phyloP scores from a whole-genome alignment of 2,113 vertebrate genomes.

The Aptenodytes patagonicus region DNA sequence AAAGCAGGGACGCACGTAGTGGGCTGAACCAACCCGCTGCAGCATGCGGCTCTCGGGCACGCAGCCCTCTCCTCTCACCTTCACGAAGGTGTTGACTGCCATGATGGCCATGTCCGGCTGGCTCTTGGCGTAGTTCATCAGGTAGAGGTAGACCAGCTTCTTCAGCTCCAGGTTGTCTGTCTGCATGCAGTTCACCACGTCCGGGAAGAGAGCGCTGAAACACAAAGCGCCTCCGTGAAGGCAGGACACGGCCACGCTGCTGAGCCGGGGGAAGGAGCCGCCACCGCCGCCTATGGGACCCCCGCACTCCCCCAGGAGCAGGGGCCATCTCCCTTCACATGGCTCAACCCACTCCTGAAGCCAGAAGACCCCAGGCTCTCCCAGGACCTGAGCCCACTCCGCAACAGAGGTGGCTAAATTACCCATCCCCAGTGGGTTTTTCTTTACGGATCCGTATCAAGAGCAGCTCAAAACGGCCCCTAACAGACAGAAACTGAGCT shows the following conservation, averaged over 20 bases:
- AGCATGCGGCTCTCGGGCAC: rapidly evolving
- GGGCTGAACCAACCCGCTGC: not conserved
- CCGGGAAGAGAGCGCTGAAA: conserved; percentile 91
- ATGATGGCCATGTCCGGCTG: conserved; percentile 99
- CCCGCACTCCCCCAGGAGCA: not conserved
- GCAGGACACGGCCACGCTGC: rapidly evolving
- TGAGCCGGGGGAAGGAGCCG: rapidly evolving
- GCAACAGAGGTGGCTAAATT: not conserved
- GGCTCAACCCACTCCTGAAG: rapidly evolving
- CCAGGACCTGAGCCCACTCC: not conserved
- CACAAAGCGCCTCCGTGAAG: not conserved
- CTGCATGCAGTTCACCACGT: conserved; percentile 99
- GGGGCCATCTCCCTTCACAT: rapidly evolving
- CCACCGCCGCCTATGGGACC: rapidly evolving
- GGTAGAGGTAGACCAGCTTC: conserved; percentile 96
- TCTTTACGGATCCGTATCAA: not conserved
- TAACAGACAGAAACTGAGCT: not conserved
- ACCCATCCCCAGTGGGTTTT: not conserved
- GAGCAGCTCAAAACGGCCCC: not conserved
- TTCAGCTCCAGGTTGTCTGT: conserved; percentile 98
- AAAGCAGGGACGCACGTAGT: not conserved
- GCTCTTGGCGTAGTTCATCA: conserved; percentile 99
- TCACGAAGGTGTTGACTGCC: conserved; percentile 99
- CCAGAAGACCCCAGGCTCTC: not conserved
- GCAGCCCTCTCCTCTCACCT: conserved; percentile 71